Conservation (phyloP, 2,888 invertebrate genomes). For the Noctua janthe region DNA sequence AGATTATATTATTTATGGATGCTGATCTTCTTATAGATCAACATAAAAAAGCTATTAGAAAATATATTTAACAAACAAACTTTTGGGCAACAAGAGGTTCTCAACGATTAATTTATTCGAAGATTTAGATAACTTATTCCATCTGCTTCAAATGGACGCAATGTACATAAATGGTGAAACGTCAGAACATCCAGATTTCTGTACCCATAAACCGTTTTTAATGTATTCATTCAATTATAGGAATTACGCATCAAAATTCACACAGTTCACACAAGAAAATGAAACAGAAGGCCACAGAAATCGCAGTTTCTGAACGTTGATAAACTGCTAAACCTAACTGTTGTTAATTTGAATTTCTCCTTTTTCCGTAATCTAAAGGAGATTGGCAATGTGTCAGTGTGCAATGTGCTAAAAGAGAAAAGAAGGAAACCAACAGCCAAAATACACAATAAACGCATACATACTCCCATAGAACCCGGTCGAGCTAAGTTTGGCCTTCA, state of each 20-base stretch:
- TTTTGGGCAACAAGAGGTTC: background rate
- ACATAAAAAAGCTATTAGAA: background rate
- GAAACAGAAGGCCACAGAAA: background rate
- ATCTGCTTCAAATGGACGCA: background rate
- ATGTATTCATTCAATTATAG: background rate
- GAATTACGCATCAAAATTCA: background rate
- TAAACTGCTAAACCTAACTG: background rate
- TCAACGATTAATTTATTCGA: background rate
- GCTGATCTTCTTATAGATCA: background rate
- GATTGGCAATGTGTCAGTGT: background rate
- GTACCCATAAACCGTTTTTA: background rate
- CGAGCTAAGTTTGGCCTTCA: background rate
- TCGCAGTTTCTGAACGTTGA: background rate
- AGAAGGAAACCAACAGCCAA: background rate
- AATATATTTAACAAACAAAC: background rate
- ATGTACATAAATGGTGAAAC: background rate
- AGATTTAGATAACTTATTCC: background rate
- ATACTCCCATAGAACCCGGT: background rate
- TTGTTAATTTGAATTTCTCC: background rate
- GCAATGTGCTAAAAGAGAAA: background rate
- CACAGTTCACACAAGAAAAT: background rate
- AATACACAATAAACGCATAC: background rate
- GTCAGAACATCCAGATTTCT: background rate
- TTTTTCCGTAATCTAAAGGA: background rate
- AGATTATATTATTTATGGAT: slow-evolving; percentile 15